Evolutionary conservation across 1,140 invertebrate genomes (phyloP).

Genomic region (Conopomorpha cramerella): DNA sequence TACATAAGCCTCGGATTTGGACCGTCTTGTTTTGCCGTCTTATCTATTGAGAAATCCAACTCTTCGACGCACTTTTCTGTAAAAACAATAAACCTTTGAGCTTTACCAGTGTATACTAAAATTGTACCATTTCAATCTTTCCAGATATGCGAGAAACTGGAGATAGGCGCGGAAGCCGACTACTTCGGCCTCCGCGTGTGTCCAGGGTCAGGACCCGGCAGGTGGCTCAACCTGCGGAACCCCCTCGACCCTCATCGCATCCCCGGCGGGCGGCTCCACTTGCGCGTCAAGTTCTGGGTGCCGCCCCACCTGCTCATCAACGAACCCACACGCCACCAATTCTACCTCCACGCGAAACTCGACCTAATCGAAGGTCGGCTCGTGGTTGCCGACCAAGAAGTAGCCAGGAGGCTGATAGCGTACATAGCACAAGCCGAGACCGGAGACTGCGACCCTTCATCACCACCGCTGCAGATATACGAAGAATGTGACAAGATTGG

Average conservation of each 20-base stretch:
- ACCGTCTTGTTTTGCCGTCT: too few species aligned
- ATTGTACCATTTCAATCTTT: constrained; percentile 45
- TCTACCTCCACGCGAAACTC: constrained; percentile 79
- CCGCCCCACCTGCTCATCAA: constrained; percentile 84
- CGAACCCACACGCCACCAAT: constrained; percentile 81
- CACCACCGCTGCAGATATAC: constrained; percentile 64
- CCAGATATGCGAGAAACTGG: constrained; percentile 80
- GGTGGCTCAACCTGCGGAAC: constrained; percentile 87
- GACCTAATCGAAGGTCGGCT: constrained; percentile 75
- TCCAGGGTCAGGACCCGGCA: constrained; percentile 71
- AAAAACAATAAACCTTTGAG: not conserved
- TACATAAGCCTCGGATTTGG: too few species aligned
- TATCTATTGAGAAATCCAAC: too few species aligned
- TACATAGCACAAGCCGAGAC: constrained; percentile 76
- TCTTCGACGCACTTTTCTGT: too few species aligned
- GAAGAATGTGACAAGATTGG: constrained; percentile 66
- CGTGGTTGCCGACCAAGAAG: constrained; percentile 68
- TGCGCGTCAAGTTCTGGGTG: constrained; percentile 86
- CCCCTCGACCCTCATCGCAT: constrained; percentile 72
- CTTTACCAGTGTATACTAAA: not conserved
- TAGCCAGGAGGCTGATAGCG: constrained; percentile 74
- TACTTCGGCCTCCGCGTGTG: constrained; percentile 80
- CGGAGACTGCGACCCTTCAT: constrained; percentile 68
- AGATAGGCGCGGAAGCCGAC: constrained; percentile 82
- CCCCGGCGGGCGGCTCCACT: constrained; percentile 65